Evolutionary conservation across 2,113 vertebrate genomes (phyloP), one percentile per base, ranked within the genome.

Genomic region (Sturnus vulgaris): DNA sequence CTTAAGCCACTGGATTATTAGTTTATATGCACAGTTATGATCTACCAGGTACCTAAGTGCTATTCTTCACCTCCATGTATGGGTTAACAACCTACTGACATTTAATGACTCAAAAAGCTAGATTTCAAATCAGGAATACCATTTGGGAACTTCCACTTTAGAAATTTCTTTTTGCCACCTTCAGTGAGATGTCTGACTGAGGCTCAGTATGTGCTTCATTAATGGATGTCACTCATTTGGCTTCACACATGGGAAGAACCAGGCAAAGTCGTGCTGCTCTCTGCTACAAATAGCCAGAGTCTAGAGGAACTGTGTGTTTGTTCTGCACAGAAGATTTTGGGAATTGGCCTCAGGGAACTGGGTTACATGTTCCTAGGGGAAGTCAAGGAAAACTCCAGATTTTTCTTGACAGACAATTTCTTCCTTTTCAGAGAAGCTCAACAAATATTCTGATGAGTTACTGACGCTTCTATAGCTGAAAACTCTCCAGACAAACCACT

Each of bases 1-100:
- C 96, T 97, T 97, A 97, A 98, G 96, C 95, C 98, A 96, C 91
- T 90, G 92, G 78, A 96, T 90, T 96, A 88, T 97, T 98, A 97
- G 84, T 97, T 96, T 97, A 95, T 90, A 94, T 63, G 75, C 37
- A 71, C 47, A 71, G 96, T 75, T 92, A 90, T 82, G 76, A 96
- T 90, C 69, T 91, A 82, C 44, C 87, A 90, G 57, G 60, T 84
- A 68, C 59, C 86, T 68, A 55, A 72, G 86, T 95, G 65, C 68
- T 92, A 86, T 82, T 69, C 64, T n/a, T 88, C 49, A 88, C 16
- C 44, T 71, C 39, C 50, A 61, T n/a, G 4, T 22, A 40, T 25
- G 37, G 16, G 37, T 65, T 95, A 94, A 66, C 22, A 84, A 79
- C 59, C 68, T 35, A 55, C 52, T 46, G 70, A 65, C 19, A n/a